These are phyloP conservation scores for Mya arenaria DNA, from an alignment of 1,140 invertebrate species.

Conservation along the genomic window DNA sequence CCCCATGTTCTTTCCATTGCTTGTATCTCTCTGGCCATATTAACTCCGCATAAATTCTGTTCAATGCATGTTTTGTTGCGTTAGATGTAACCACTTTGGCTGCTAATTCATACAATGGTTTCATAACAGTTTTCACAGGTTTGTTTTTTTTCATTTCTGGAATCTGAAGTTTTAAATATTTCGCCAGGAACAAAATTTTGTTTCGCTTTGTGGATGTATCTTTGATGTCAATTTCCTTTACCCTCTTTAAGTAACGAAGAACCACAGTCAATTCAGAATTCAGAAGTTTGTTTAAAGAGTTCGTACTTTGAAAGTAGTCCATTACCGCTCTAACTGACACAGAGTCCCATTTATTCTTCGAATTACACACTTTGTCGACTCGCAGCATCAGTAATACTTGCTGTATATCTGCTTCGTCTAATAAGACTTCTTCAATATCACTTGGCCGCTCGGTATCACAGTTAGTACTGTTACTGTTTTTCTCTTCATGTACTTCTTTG, in stretches of 20 bases:
- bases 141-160: not conserved
- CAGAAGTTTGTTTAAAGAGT: not conserved
- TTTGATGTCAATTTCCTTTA: not conserved
- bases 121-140: not conserved
- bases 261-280: not conserved
- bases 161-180: not conserved
- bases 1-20: not conserved
- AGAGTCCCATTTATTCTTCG: not conserved
- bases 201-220: not conserved
- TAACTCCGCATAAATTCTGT: not conserved
- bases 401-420: not conserved
- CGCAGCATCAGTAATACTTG: not conserved
- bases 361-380: not conserved
- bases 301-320: not conserved
- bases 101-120: constrained; percentile 1
- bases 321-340: not conserved
- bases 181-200: not conserved
- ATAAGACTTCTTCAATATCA: not conserved
- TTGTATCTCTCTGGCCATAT: not conserved
- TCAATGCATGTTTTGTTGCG: not conserved
- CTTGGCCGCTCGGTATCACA: not conserved
- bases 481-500: not conserved
- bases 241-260: not conserved
- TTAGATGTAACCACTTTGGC: not conserved
- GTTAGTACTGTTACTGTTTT: not conserved